Evolutionary conservation across 1,140 invertebrate species (phyloP).

Genomic region (Uloborus diversus): DNA sequence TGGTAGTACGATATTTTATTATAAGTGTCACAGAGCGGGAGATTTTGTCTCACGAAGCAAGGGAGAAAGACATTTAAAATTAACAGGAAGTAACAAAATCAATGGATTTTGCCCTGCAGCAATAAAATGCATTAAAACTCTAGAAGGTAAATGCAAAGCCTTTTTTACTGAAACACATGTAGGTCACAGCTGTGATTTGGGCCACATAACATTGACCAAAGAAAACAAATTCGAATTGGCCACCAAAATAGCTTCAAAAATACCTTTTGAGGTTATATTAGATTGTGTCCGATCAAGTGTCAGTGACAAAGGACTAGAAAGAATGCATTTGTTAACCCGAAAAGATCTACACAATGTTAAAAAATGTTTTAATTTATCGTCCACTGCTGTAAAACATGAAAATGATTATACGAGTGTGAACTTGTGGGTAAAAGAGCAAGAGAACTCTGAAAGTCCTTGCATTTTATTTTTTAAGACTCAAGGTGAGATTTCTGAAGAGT

Average conservation of each 20-base stretch:
- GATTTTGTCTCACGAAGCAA: too few relatives aligned
- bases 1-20: too few relatives aligned
- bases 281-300: neutral
- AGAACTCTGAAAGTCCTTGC: too few relatives aligned
- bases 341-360: neutral
- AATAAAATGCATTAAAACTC: too few relatives aligned
- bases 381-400: too few relatives aligned
- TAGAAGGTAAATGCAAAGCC: neutral
- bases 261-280: neutral
- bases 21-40: too few relatives aligned
- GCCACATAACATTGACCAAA: neutral
- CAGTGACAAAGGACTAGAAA: neutral
- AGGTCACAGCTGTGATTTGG: neutral
- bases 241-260: neutral
- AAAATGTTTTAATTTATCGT: neutral
- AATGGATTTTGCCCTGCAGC: too few relatives aligned
- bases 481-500: neutral
- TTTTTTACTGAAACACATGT: neutral
- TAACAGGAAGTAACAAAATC: too few relatives aligned
- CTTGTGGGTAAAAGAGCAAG: too few relatives aligned
- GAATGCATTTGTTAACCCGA: neutral
- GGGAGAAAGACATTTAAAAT: too few relatives aligned
- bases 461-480: conserved; percentile 2
- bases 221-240: neutral
- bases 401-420: too few relatives aligned